Evolutionary conservation across 1,140 invertebrate species (phyloP).

Genomic region (Calycopis cecrops): DNA sequence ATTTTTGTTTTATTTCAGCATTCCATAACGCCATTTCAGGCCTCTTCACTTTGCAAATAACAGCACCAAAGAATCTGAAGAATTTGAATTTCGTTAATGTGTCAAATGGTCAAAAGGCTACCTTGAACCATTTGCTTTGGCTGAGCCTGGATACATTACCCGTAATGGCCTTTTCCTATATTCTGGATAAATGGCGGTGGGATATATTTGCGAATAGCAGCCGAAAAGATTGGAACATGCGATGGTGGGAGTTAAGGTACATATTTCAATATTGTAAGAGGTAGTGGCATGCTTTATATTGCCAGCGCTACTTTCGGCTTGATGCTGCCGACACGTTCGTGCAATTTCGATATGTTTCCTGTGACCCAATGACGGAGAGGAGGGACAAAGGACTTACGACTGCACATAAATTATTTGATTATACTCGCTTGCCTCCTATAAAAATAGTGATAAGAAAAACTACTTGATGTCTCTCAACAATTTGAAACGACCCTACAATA

Average conservation of each 20-base stretch:
- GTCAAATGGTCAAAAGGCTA: constrained; percentile 52
- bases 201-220: constrained; percentile 75
- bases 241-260: constrained; percentile 80
- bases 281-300: too few relatives aligned
- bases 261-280: constrained; percentile 6
- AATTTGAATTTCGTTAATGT: constrained; percentile 65
- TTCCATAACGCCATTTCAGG: constrained; percentile 85
- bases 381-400: too few relatives aligned
- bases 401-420: too few relatives aligned
- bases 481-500: too few relatives aligned
- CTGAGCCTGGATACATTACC: constrained; percentile 80
- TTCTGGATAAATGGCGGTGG: constrained; percentile 77
- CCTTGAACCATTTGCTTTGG: constrained; percentile 78
- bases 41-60: constrained; percentile 78
- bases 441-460: too few relatives aligned
- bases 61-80: constrained; percentile 74
- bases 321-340: too few relatives aligned
- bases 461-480: too few relatives aligned
- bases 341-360: too few relatives aligned
- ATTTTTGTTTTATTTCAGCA: constrained; percentile 49
- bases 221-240: constrained; percentile 73
- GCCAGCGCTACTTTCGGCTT: too few relatives aligned
- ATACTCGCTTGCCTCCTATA: too few relatives aligned
- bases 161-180: constrained; percentile 76
- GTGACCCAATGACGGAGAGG: too few relatives aligned